A percentile compares a stretch with the other conserved stretches of the same genome.
phyloP scores from a whole-genome alignment of 2,113 vertebrate genomes.

The Empidonax alnorum region DNA sequence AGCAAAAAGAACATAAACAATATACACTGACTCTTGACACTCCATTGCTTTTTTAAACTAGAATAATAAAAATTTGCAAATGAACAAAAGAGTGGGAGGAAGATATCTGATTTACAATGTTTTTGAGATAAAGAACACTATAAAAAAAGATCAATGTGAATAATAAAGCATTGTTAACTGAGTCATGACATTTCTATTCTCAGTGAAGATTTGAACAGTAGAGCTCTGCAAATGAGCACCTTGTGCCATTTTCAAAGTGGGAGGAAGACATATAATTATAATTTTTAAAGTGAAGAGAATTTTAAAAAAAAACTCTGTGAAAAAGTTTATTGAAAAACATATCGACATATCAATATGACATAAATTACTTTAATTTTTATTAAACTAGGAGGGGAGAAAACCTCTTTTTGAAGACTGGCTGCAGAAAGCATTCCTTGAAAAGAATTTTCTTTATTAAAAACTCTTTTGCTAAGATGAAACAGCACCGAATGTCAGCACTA shows the following conservation, averaged over 20 bases:
- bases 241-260: slow-evolving; percentile 78
- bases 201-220: slow-evolving; percentile 75
- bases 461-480: slow-evolving; percentile 63
- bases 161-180: slow-evolving; percentile 85
- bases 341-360: slow-evolving; percentile 80
- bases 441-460: slow-evolving; percentile 72
- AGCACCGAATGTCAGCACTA: slow-evolving; percentile 71
- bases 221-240: slow-evolving; percentile 78
- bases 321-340: slow-evolving; percentile 83
- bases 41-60: slow-evolving; percentile 76
- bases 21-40: slow-evolving; percentile 78
- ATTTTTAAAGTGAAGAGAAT: slow-evolving; percentile 75
- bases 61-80: slow-evolving; percentile 83
- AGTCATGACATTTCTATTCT: slow-evolving; percentile 85
- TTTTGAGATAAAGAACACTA: slow-evolving; percentile 83
- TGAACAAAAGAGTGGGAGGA: slow-evolving; percentile 83
- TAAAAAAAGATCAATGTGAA: slow-evolving; percentile 82
- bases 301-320: slow-evolving; percentile 59
- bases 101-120: slow-evolving; percentile 83
- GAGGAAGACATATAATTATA: slow-evolving; percentile 82
- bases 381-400: slow-evolving; percentile 60
- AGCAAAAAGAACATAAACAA: slow-evolving; percentile 74
- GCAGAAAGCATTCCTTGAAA: slow-evolving; percentile 68
- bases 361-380: slow-evolving; percentile 80
- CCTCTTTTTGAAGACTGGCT: slow-evolving; percentile 67